phyloP scores from a whole-genome alignment of 2,797 vertebrate species.

The Denticeps clupeoides region DNA sequence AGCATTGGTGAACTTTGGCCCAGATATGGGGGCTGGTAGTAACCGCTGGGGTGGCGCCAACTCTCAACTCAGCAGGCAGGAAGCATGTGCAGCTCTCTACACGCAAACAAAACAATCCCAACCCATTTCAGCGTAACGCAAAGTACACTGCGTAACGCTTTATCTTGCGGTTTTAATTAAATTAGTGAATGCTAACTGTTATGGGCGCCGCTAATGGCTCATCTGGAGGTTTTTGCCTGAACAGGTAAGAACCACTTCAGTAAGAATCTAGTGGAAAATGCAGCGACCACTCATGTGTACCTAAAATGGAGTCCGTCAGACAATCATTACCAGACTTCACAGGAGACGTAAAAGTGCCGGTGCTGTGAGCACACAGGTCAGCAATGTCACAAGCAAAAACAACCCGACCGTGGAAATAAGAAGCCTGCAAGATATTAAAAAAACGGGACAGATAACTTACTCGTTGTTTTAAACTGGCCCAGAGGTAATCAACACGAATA shows the following conservation, averaged over 20 bases:
- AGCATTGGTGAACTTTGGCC: slow-evolving; percentile 52
- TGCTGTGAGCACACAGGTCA: background rate
- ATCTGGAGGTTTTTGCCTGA: too few species aligned
- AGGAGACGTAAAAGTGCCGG: too few species aligned
- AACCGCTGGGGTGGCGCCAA: background rate
- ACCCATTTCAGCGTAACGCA: too few species aligned
- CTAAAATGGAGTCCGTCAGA: background rate
- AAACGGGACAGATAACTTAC: too few species aligned
- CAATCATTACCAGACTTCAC: slow-evolving; percentile 10
- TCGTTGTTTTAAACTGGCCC: too few species aligned
- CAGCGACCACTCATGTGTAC: background rate
- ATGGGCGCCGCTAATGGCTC: too few species aligned
- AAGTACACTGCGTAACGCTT: too few species aligned
- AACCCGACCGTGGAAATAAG: too few species aligned
- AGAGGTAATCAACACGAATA: too few species aligned
- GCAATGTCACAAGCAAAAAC: background rate
- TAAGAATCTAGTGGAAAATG: background rate
- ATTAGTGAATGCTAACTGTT: too few species aligned
- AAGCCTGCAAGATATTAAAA: too few species aligned
- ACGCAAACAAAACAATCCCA: background rate
- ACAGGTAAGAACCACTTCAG: background rate
- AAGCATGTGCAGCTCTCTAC: background rate
- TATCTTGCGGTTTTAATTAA: too few species aligned
- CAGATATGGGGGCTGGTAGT: slow-evolving; percentile 36
- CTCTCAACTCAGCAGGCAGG: background rate